Conservation (phyloP, 1,140 invertebrate species). For the Leptonema lineaticorne region DNA sequence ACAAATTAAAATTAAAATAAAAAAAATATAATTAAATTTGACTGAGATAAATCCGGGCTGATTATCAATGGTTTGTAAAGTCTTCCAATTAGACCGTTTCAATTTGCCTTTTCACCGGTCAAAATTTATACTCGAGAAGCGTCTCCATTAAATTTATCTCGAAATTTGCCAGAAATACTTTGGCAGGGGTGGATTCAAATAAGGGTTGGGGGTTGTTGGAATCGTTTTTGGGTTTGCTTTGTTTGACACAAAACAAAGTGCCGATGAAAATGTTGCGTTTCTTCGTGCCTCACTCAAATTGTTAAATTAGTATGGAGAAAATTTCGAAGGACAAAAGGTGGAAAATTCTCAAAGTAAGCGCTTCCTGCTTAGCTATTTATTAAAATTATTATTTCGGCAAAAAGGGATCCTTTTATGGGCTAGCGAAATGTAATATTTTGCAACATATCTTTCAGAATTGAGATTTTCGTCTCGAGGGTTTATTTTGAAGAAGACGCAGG, state of each 20-base stretch:
- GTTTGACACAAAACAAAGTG: slow-evolving; percentile 16
- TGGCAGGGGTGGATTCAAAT: background rate
- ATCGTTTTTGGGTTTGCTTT: slow-evolving; percentile 8
- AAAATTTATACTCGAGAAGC: background rate
- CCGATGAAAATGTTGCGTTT: slow-evolving; percentile 23
- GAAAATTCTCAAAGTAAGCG: background rate
- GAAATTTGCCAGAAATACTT: background rate
- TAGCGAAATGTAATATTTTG: too few relatives aligned
- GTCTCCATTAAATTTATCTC: slow-evolving; percentile 5
- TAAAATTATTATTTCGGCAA: slow-evolving; percentile 2
- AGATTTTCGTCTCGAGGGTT: too few relatives aligned
- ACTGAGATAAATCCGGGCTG: too few relatives aligned
- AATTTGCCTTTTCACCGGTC: background rate
- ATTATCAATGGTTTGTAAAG: too few relatives aligned
- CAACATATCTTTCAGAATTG: too few relatives aligned
- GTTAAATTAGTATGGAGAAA: slow-evolving; percentile 22
- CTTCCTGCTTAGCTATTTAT: background rate
- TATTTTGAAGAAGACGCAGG: too few relatives aligned
- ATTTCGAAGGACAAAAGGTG: slow-evolving; percentile 15
- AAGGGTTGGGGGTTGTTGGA: background rate
- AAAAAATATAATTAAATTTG: too few relatives aligned
- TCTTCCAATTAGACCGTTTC: background rate
- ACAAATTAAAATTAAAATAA: too few relatives aligned
- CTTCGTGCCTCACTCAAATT: slow-evolving; percentile 12
- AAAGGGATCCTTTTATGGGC: too few relatives aligned